Percentiles rank a stretch among this genome's conserved stretches.
phyloP scores from a whole-genome alignment of 1,140 invertebrate genomes.

The Diorhabda sublineata region DNA sequence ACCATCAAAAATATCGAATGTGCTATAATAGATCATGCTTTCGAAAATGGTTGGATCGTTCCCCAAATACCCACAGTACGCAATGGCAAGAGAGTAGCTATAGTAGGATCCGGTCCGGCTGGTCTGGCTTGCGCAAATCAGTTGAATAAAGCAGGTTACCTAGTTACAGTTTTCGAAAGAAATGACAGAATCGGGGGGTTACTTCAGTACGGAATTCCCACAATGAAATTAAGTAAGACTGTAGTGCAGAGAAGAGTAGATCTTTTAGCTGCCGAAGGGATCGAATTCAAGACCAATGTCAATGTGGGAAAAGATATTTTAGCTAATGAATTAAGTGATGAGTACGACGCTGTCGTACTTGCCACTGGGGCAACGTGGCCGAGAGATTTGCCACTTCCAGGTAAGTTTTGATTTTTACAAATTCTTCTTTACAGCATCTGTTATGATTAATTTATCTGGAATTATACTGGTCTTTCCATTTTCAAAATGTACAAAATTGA shows the following conservation, averaged over 20 bases:
- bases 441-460: too few species aligned
- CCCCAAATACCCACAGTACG: conserved; percentile 67
- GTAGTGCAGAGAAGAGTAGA: conserved; percentile 87
- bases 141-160: conserved; percentile 78
- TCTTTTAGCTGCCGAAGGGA: conserved; percentile 85
- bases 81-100: conserved; percentile 82
- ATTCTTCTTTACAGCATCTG: too few species aligned
- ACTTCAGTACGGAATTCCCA: conserved; percentile 96
- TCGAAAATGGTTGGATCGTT: conserved; percentile 93
- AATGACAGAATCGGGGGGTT: conserved; percentile 94
- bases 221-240: conserved; percentile 93
- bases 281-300: conserved; percentile 83
- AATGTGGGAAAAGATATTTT: conserved; percentile 90
- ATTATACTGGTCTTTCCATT: too few species aligned
- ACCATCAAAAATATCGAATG: conserved; percentile 99
- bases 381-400: conserved; percentile 81
- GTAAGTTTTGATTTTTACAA: conserved; percentile 52
- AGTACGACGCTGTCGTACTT: conserved; percentile 84
- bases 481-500: too few species aligned
- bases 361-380: conserved; percentile 96
- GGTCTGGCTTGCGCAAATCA: conserved; percentile 96
- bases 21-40: conserved; percentile 97
- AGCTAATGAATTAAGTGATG: conserved; percentile 60
- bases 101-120: conserved; percentile 94
- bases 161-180: conserved; percentile 92